Percentiles rank a stretch among this genome's conserved stretches.
Evolutionary conservation across 2,113 vertebrate genomes (phyloP).

Genomic region (Chloropsis cyanopogon): DNA sequence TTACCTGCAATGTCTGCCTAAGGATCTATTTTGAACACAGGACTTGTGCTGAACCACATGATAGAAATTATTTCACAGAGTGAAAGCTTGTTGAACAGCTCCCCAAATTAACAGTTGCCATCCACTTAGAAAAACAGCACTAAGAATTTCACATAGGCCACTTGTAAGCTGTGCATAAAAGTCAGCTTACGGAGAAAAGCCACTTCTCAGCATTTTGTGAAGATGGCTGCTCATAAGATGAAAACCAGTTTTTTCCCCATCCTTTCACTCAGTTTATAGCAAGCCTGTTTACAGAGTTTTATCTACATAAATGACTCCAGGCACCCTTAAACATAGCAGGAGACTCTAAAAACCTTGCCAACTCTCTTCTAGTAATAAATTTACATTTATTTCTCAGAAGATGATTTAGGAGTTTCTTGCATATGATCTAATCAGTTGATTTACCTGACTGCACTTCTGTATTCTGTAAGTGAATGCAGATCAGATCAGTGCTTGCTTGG

Average conservation of each 20-base stretch:
- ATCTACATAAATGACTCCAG: not conserved
- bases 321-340: not conserved
- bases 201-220: not conserved
- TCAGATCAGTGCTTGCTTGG: not conserved
- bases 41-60: not conserved
- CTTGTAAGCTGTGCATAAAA: not conserved
- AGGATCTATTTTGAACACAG: not conserved
- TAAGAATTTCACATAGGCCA: not conserved
- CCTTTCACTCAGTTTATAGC: not conserved
- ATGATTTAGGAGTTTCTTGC: not conserved
- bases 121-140: not conserved
- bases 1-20: not conserved
- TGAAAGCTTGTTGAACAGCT: not conserved
- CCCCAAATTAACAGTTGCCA: not conserved
- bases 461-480: not conserved
- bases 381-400: not conserved
- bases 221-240: not conserved
- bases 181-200: not conserved
- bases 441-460: not conserved
- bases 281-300: not conserved
- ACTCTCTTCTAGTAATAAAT: not conserved
- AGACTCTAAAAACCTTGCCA: not conserved
- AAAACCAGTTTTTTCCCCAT: not conserved
- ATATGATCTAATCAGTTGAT: not conserved
- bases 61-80: not conserved